Conservation (phyloP, 2,113 vertebrate genomes). For the Cheilinus undulatus region DNA sequence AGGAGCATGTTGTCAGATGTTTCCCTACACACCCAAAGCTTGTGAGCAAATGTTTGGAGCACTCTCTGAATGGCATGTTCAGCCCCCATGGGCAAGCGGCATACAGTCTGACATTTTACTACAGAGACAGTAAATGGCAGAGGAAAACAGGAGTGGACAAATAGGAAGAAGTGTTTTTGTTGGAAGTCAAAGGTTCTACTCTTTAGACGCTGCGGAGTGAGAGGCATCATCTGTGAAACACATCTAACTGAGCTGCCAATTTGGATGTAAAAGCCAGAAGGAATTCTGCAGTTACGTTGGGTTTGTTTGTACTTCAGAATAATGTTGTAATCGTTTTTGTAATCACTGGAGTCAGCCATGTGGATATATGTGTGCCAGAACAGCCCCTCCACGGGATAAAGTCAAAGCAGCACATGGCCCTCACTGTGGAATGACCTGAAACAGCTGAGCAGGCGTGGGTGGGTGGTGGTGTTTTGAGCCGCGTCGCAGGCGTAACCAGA, state of each 20-base stretch:
- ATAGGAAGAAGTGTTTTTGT: constrained; percentile 55
- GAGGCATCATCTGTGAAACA: constrained; percentile 14
- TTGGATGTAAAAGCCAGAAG: constrained; percentile 8
- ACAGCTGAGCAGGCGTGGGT: constrained; percentile 83
- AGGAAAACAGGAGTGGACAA: constrained; percentile 46
- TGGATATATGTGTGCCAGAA: constrained; percentile 19
- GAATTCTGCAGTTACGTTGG: background rate
- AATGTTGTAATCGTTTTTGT: background rate
- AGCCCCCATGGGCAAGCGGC: constrained; percentile 68
- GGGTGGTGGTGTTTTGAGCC: constrained; percentile 68
- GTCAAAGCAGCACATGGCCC: constrained; percentile 66
- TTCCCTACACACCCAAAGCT: constrained; percentile 70
- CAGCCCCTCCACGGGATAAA: constrained; percentile 46
- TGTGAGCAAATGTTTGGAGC: constrained; percentile 77
- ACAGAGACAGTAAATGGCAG: constrained; percentile 66
- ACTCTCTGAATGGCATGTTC: constrained; percentile 68
- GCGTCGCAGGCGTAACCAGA: constrained; percentile 68
- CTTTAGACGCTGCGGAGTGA: constrained; percentile 25
- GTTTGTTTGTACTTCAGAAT: background rate
- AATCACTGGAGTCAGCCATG: constrained; percentile 1
- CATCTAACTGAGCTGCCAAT: constrained; percentile 5
- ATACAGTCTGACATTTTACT: constrained; percentile 74
- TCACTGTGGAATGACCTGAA: constrained; percentile 76
- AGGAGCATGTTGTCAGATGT: constrained; percentile 71
- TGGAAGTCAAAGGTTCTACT: constrained; percentile 35